These are phyloP conservation scores for Melanotaenia pygmaea DNA, from an alignment of 2,797 vertebrate species.

Conservation along the genomic window DNA sequence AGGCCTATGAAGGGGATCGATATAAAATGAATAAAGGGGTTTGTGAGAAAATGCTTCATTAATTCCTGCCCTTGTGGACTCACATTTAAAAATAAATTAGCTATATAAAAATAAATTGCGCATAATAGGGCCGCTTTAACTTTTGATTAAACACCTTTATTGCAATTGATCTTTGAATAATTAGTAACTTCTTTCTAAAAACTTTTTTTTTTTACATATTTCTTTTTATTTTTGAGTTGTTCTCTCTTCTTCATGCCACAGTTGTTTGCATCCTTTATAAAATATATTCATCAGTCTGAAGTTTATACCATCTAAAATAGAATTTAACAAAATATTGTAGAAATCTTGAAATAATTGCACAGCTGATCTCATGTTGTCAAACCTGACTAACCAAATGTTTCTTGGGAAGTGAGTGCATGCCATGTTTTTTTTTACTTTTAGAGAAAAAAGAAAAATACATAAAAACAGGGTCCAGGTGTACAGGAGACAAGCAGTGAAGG, in stretches of 20 bases:
- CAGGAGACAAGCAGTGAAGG: slow-evolving; percentile 51
- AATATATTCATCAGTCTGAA: background rate
- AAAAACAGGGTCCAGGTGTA: slow-evolving; percentile 63
- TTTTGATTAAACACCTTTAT: too few species aligned
- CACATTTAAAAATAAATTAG: too few species aligned
- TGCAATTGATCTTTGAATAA: too few species aligned
- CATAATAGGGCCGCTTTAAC: too few species aligned
- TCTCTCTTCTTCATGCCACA: background rate
- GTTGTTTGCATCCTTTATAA: background rate
- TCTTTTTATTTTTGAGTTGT: too few species aligned
- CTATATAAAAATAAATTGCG: too few species aligned
- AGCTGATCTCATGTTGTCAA: slow-evolving; percentile 36
- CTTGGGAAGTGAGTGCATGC: slow-evolving; percentile 20
- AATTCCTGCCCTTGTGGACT: too few species aligned
- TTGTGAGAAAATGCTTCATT: too few species aligned
- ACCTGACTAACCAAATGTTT: slow-evolving; percentile 31
- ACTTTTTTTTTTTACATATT: too few species aligned
- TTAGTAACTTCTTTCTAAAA: too few species aligned
- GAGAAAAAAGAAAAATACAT: slow-evolving; percentile 1
- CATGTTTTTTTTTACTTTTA: background rate
- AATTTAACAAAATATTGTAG: slow-evolving; percentile 25
- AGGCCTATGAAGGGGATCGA: too few species aligned
- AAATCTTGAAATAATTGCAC: slow-evolving; percentile 1
- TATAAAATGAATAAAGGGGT: too few species aligned
- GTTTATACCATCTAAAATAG: slow-evolving; percentile 10